phyloP scores from a whole-genome alignment of 2,888 invertebrate species.

The Dryomyza anilis region DNA sequence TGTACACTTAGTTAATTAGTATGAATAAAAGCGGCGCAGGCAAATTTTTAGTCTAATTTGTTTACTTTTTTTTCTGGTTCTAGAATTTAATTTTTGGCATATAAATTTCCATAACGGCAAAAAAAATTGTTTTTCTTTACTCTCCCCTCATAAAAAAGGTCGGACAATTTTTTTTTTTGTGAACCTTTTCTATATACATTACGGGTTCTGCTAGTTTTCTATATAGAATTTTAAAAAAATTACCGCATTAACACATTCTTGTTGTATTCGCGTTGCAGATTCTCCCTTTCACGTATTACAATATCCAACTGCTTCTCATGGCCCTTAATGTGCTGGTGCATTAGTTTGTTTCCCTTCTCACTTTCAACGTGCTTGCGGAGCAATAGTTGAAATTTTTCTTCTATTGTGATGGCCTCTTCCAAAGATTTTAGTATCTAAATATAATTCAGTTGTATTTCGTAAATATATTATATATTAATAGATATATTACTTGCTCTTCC shows the following conservation, averaged over 20 bases:
- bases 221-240: too few species aligned
- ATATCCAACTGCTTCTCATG: constrained; percentile 68
- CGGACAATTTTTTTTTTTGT: too few species aligned
- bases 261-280: constrained; percentile 79
- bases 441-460: background rate
- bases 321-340: constrained; percentile 64
- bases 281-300: constrained; percentile 78
- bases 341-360: constrained; percentile 71
- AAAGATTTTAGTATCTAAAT: constrained; percentile 34
- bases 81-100: too few species aligned
- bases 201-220: too few species aligned
- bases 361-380: constrained; percentile 73
- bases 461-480: background rate
- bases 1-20: too few species aligned
- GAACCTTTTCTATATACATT: too few species aligned
- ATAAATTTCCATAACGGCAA: too few species aligned
- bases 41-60: too few species aligned
- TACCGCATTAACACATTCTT: constrained; percentile 76
- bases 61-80: too few species aligned
- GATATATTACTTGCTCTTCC: constrained; percentile 50
- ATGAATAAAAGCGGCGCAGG: too few species aligned
- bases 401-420: constrained; percentile 34
- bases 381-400: constrained; percentile 50
- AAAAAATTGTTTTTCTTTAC: too few species aligned
- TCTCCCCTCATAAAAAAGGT: too few species aligned